Base-by-base conservation (phyloP, 2,797 vertebrate genomes). In the Chaetodon trifasciatus region DNA sequence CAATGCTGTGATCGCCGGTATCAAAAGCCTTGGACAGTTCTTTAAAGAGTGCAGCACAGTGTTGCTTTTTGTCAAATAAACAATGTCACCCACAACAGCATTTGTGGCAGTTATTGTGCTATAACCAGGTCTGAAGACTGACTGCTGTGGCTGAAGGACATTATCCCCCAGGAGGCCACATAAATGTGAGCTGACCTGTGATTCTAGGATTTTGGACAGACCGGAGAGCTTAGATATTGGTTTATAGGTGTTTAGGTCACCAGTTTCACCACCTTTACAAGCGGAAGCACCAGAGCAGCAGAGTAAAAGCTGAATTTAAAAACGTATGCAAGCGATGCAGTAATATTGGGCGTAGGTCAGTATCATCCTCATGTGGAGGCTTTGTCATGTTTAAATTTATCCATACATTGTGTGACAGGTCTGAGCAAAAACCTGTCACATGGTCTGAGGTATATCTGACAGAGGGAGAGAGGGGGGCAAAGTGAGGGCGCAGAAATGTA, bases 401-500 rank as follows among this genome's bases (percentile, higher is more conserved):
- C 37, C 28, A 3, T 46, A 32, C 17, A 19, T 19, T 46, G 4
- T 37, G 46, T 50, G 44, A 21, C 24, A 19, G 9, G 9, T 19
- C 16, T 46, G 15, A 11, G 16, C 11, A 5, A 40, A 24, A 67
- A 52, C 21, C 12, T 8, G 8, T 17, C 13, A 23, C 7, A 66
- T 23, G 6, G 24, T 50, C 12, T 8, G 64, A 50, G 28, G 40
- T 44, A 16, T 1, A 40, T 8, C 13, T 63, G 3, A 2, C 19
- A 28, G 35, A 40, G 42, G 46, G 23, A 16, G 16, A 13, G 15
- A 42, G 15, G 17, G n/a, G 9, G 32, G 24, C 17, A 11, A 1
- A 12, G 24, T 39, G 39, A 55, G 49, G 21, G 58, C 1, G 4
- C 39, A 49, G n/a, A 42, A 63, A 68, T 74, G n/a, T 70, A 78